A percentile compares a stretch with the other conserved stretches of the same genome.
Evolutionary conservation across 1,140 invertebrate species (phyloP).

Genomic region (Tetragonula clypearis): DNA sequence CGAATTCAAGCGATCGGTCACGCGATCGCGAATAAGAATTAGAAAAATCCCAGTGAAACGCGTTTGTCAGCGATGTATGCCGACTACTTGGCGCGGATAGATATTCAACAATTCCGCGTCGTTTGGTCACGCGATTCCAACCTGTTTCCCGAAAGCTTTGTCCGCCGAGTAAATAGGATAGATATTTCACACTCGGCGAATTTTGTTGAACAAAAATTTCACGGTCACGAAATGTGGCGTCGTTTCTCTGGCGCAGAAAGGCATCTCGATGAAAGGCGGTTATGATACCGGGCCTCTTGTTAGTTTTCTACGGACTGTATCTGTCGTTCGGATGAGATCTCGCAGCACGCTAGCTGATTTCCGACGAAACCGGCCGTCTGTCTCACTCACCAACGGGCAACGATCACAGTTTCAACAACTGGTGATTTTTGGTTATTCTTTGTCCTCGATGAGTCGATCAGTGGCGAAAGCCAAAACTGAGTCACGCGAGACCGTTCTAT

Average conservation of each 20-base stretch:
- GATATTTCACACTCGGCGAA: slow-evolving; percentile 37
- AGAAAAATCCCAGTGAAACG: neutral
- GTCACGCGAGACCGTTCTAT: slow-evolving; percentile 10
- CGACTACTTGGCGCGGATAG: too few species aligned
- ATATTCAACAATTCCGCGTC: slow-evolving; percentile 4
- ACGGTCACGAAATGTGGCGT: slow-evolving; percentile 33
- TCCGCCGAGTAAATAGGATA: slow-evolving; percentile 22
- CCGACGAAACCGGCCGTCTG: neutral
- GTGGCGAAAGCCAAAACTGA: neutral
- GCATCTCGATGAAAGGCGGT: slow-evolving; percentile 34
- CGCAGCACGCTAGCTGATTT: slow-evolving; percentile 8
- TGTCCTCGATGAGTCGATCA: slow-evolving; percentile 30
- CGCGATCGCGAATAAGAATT: slow-evolving; percentile 6
- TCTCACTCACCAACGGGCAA: neutral
- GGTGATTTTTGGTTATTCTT: neutral
- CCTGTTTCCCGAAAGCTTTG: neutral
- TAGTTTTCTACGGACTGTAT: slow-evolving; percentile 51
- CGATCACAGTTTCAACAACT: neutral
- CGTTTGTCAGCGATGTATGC: neutral
- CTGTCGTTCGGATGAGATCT: neutral
- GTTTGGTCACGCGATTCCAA: slow-evolving; percentile 31
- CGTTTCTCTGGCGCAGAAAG: too few species aligned
- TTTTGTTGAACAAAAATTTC: slow-evolving; percentile 31
- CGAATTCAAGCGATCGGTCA: neutral
- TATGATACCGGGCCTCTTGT: slow-evolving; percentile 38